Evolutionary conservation across 2,888 invertebrate species (phyloP).

Genomic region (Agonopterix alstromeriana): DNA sequence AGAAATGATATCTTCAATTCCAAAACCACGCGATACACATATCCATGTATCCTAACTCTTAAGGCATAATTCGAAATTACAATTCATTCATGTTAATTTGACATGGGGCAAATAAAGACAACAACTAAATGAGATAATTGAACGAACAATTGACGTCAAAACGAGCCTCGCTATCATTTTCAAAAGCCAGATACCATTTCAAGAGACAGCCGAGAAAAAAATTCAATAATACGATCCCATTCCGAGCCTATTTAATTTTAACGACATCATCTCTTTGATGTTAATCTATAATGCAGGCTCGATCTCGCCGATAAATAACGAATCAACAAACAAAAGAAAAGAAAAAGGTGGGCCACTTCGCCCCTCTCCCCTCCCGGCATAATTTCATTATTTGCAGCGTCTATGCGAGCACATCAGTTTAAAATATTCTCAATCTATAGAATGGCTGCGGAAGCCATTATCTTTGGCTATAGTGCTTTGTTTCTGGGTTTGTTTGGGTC

Average conservation of each 20-base stretch:
- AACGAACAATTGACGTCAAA: too few species aligned
- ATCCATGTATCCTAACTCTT: too few species aligned
- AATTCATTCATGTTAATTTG: too few species aligned
- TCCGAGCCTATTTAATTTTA: conserved; percentile 48
- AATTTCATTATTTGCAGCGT: conserved; percentile 58
- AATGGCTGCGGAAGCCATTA: conserved; percentile 1
- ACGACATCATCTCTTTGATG: conserved; percentile 56
- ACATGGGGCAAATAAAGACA: too few species aligned
- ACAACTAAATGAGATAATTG: too few species aligned
- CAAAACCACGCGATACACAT: too few species aligned
- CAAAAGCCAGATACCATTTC: not conserved
- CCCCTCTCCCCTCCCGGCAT: conserved; percentile 23
- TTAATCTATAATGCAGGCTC: conserved; percentile 54
- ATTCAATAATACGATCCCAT: conserved; percentile 26
- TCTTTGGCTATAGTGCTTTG: conserved; percentile 1
- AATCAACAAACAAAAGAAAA: conserved; percentile 57
- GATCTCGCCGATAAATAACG: conserved; percentile 63
- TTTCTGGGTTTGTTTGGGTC: not conserved
- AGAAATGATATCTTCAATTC: too few species aligned
- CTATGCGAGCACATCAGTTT: conserved; percentile 34
- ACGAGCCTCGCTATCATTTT: not conserved
- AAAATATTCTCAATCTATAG: conserved; percentile 43
- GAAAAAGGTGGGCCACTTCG: conserved; percentile 18
- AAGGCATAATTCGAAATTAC: too few species aligned
- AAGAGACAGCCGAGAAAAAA: not conserved